Evolutionary conservation across 2,113 vertebrate genomes (phyloP).

Genomic region (Myotis davidii): DNA sequence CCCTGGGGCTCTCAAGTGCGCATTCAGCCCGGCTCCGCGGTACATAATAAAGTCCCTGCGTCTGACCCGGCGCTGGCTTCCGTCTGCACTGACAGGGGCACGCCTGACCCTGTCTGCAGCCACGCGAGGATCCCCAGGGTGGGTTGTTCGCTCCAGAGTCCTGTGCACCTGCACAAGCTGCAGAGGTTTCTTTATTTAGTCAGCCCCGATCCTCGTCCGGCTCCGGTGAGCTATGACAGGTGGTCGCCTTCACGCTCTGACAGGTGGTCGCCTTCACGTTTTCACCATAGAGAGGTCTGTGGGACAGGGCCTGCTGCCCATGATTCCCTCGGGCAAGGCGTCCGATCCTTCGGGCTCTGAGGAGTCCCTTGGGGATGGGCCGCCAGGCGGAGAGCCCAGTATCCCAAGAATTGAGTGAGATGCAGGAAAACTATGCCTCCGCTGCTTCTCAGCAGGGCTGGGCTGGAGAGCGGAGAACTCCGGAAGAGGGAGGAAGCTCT

Average conservation of each 20-base stretch:
- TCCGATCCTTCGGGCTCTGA: background rate
- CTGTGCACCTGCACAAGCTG: background rate
- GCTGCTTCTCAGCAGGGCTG: background rate
- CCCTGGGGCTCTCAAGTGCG: background rate
- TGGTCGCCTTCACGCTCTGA: background rate
- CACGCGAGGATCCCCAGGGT: background rate
- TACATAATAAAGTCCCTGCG: no score
- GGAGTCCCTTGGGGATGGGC: background rate
- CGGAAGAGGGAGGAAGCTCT: background rate
- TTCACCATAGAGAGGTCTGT: background rate
- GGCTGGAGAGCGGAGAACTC: background rate
- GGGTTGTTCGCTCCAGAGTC: background rate
- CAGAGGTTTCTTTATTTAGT: background rate
- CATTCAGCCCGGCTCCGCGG: rapidly evolving
- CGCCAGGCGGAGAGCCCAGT: rapidly evolving
- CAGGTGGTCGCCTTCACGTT: background rate
- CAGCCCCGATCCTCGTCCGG: background rate
- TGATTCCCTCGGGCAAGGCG: background rate
- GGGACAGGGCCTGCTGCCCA: background rate
- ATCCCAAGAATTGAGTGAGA: background rate
- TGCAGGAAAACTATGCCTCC: background rate
- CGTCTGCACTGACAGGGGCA: background rate
- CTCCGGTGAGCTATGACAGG: background rate
- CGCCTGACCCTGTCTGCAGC: background rate
- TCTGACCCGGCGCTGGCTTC: background rate